phyloP scores from a whole-genome alignment of 1,140 invertebrate species.

The Melipona quadrifasciata region DNA sequence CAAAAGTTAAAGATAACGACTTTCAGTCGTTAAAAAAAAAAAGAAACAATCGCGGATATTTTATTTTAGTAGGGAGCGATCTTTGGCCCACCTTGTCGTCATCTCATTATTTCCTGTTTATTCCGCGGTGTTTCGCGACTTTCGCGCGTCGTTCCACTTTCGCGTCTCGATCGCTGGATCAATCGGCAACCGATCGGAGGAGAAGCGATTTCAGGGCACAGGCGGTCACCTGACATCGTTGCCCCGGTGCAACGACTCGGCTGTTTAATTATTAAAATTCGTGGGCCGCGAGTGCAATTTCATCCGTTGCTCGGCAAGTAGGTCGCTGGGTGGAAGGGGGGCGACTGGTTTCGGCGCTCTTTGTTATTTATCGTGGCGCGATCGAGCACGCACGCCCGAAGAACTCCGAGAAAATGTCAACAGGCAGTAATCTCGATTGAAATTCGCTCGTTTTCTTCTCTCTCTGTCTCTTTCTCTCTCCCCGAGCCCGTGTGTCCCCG shows the following conservation, averaged over 20 bases:
- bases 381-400: slow-evolving; percentile 26
- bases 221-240: too few relatives aligned
- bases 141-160: too few relatives aligned
- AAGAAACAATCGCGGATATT: too few relatives aligned
- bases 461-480: neutral
- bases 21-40: too few relatives aligned
- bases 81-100: too few relatives aligned
- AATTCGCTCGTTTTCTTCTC: slow-evolving; percentile 2
- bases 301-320: slow-evolving; percentile 41
- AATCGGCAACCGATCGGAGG: neutral
- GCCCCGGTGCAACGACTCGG: neutral
- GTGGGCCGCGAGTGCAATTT: slow-evolving; percentile 36
- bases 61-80: too few relatives aligned
- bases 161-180: neutral
- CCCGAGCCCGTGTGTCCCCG: neutral
- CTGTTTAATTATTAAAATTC: slow-evolving; percentile 60
- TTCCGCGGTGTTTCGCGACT: too few relatives aligned
- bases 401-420: slow-evolving; percentile 31
- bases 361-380: slow-evolving; percentile 48
- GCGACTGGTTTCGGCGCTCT: slow-evolving; percentile 53
- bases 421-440: neutral
- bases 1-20: too few relatives aligned
- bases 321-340: slow-evolving; percentile 39
- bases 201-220: neutral
- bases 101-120: too few relatives aligned